Evolutionary conservation across 2,113 vertebrate species (phyloP), one percentile per base, ranked within the genome.

Genomic region (Daboia siamensis): DNA sequence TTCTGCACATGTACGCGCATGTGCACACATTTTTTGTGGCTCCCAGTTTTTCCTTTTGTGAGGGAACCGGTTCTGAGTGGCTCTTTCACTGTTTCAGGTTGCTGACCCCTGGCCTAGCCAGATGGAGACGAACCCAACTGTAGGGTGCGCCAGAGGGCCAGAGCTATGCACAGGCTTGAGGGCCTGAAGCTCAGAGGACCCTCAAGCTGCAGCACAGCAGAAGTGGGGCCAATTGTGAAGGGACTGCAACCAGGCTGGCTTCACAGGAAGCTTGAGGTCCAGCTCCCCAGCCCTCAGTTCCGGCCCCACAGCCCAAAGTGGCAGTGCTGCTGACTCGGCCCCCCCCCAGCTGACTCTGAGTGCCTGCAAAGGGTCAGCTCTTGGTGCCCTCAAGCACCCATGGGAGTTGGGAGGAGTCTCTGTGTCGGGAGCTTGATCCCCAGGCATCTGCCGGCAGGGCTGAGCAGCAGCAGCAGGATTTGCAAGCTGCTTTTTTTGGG

Each of bases 211-310:
- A 74, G 33, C 29, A 1, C 21, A 11, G 48, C 33, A 11, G 17
- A 12, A 74, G n/a, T 1, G 59, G 69, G 69, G 59, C 46, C n/a
- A 26, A 17, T 33, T 17, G 33, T 46, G 74, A 12, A 20, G 15
- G 1, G 61, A 6, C 17, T 51, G 29, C n/a, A 52, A 17, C 59
- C 21, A 20, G 48, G 89, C 61, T 90, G 89, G 6, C 0, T 88
- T 90, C 92, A 80, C 93, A 92, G 90, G 95, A 94, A 95, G 87
- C 64, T 15, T 23, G 21, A 46, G 0, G 84, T 29, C 0, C 52
- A 74, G 24, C 24, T 61, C 24, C 24, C 24, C 61, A 29, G 0
- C 0, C 56, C 3, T 69, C 74, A 5, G 7, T 90, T 92, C 92
- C 94, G 90, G 91, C 91, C 90, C 94, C 33, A 11, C 0, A 87